phyloP scores from a whole-genome alignment of 64 coral and sea anemone genomes.

The Platygyra sinensis region DNA sequence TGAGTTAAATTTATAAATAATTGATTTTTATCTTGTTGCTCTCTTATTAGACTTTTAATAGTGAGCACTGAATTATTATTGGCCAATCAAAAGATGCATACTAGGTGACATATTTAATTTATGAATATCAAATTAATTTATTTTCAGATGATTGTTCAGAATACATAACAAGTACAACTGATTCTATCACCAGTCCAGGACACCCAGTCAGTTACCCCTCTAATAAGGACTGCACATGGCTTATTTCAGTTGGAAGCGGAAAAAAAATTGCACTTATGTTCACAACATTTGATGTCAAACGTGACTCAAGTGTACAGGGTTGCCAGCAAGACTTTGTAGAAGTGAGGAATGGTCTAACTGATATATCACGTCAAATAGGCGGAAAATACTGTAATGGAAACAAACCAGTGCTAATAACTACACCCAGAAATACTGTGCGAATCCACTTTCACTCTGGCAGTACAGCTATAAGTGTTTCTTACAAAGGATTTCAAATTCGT shows the following conservation, averaged over 20 bases:
- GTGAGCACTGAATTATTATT: too few relatives aligned
- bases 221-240: slow-evolving; percentile 78
- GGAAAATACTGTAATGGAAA: slow-evolving; percentile 57
- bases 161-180: slow-evolving; percentile 24
- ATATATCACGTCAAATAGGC: slow-evolving; percentile 40
- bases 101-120: too few relatives aligned
- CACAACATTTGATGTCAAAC: slow-evolving; percentile 65
- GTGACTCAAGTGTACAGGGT: not conserved
- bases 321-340: slow-evolving; percentile 57
- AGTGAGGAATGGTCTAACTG: slow-evolving; percentile 34
- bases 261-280: slow-evolving; percentile 66
- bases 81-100: too few relatives aligned
- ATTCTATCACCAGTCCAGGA: slow-evolving; percentile 64
- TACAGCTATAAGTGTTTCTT: not conserved
- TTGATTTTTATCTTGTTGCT: too few relatives aligned
- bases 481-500: slow-evolving; percentile 49
- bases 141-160: slow-evolving; percentile 67
- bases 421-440: slow-evolving; percentile 22
- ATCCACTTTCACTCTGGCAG: slow-evolving; percentile 56
- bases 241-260: slow-evolving; percentile 30
- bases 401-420: not conserved
- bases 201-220: slow-evolving; percentile 57
- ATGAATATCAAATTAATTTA: not conserved
- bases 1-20: too few relatives aligned
- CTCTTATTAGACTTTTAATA: too few relatives aligned